Evolutionary conservation across 1,140 invertebrate species (phyloP), one percentile per base, ranked within the genome.

Genomic region (Temnothorax longispinosus): DNA sequence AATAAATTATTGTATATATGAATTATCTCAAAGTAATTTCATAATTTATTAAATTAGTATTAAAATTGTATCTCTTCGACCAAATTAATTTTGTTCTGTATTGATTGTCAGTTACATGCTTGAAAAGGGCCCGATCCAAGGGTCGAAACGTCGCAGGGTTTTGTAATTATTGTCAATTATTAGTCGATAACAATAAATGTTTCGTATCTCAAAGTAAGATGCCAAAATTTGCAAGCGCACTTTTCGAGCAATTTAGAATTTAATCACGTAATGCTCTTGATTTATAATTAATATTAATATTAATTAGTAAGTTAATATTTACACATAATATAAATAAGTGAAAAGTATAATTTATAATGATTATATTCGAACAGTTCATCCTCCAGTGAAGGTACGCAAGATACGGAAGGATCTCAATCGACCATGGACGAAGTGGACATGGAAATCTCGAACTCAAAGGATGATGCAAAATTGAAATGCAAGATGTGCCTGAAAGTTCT

Each of bases 331-430:
- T 47, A 77, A 50, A 18, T 52, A 52, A 69, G 50, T 52, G 2
- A 64, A 41, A 69, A 52, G 21, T 47, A 47, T 27, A 60, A 60
- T 75, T 1, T 65, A n/a, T 78, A 54, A 82, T 87, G 54, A 65
- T 56, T 72, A 21, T 62, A 52, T 71, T 69, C 41, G 44, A 47
- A 35, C 80, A 96, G 95, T 88, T 95, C 95, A 13, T 94, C 95
- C 2, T 96, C 95, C 6, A 95, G 95, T 74, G 95, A 95, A 56
- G 96, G 93, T 41, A 96, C 95, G 13, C 95, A 95, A 82, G 95
- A 96, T 86, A 95, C 95, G 0, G 95, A 96, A 87, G 95, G 94
- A 38, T 95, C 96, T 21, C 94, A 95, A 56, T 96, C 95, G 10
- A 95, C 94, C 4, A 95, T 95, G 94, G 95, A 95, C 18, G 95